Base-by-base conservation (phyloP, 2,888 invertebrate genomes). In the Tenthredo notha region DNA sequence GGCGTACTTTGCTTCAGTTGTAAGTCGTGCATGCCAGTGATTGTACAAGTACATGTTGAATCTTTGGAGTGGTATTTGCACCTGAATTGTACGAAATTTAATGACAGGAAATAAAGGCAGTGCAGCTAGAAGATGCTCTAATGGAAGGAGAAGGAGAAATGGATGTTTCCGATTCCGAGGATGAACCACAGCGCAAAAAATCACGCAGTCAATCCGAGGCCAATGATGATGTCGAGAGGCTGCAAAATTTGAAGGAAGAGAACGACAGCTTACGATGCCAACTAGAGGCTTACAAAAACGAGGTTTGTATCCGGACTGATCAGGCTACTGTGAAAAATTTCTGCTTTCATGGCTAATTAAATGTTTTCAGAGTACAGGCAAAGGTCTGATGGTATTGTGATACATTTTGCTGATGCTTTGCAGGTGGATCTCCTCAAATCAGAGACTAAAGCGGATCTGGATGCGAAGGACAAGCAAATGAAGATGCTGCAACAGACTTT, bases 241-340 rank as follows among this genome's bases (percentile, higher is more conserved):
- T 92, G 88, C 93, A 91, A 85, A 86, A 86, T 54, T 89, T 95
- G 9, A 94, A 97, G 95, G 97, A 97, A 86, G 98, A 99, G 92
- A 98, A 98, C 92, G 98, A 98, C 90, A 97, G 97, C 88, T 94
- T 99, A 47, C 96, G 97, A 86, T 98, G 98, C 93, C 98, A 98
- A 94, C 93, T 98, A 90, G 98, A 98, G 93, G 98, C 98, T 0
- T 98, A 98, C 92, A 98, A 98, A 93, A 98, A 98, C 93, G 98
- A 99, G 94, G 93, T 93, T 86, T 1, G 83, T 67, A 37, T 21
- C 18, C 10, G n/a, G 9, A 15, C 15, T 12, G 25, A 67, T 15
- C 25, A 67, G 25, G 33, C 5, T 67, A 25, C 33, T 15, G 18
- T 10, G 18, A 2, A 12, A 25, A 37, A n/a, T n/a, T 7, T 54